Evolutionary conservation across 2,888 invertebrate genomes (phyloP).

Genomic region (Eupithecia abbreviata): DNA sequence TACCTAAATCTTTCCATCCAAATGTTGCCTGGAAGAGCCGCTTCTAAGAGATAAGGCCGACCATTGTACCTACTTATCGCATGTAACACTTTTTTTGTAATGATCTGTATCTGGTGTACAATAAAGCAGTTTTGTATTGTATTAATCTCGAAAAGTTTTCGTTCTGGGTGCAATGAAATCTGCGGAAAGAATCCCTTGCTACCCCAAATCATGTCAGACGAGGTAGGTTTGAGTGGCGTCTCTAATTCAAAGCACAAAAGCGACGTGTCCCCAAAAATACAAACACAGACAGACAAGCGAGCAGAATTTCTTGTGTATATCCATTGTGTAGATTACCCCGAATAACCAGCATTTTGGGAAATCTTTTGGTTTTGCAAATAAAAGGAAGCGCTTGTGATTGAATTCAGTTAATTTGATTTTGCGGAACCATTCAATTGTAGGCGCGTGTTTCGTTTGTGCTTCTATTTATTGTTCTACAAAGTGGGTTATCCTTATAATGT

Average conservation of each 20-base stretch:
- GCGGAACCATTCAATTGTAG: constrained; percentile 1
- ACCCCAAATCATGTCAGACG: constrained; percentile 21
- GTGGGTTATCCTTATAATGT: neutral
- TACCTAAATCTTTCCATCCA: no score
- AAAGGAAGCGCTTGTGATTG: neutral
- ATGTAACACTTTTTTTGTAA: no score
- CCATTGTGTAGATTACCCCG: constrained; percentile 11
- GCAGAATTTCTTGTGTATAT: constrained; percentile 29
- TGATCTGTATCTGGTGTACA: no score
- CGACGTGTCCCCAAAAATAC: constrained; percentile 17
- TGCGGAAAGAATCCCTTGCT: constrained; percentile 4
- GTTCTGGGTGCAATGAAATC: neutral
- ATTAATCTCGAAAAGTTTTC: neutral
- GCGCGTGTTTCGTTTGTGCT: neutral
- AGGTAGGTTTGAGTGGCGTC: constrained; percentile 32
- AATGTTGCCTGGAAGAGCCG: no score
- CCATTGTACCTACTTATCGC: no score
- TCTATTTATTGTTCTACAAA: neutral
- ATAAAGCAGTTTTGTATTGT: no score
- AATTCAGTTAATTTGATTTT: constrained; percentile 13
- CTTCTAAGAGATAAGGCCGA: no score
- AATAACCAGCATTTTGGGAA: constrained; percentile 11
- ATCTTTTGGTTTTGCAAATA: constrained; percentile 7
- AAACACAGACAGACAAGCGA: constrained; percentile 34
- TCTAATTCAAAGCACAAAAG: constrained; percentile 31